These are phyloP conservation scores for Hypomecis punctinalis DNA, from an alignment of 2,888 invertebrate genomes.

Conservation along the genomic window DNA sequence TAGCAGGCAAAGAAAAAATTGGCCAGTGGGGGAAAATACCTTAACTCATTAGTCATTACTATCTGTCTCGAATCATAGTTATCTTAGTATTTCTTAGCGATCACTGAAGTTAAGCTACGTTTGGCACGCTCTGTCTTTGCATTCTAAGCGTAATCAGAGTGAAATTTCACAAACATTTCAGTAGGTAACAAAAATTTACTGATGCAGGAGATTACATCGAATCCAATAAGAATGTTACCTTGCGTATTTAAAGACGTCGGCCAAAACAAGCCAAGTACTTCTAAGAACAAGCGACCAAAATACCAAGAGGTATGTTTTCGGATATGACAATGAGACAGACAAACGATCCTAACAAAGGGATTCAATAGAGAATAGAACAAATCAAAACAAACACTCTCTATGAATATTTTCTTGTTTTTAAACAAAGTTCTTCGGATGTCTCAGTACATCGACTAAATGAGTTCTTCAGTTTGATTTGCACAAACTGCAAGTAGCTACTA, in stretches of 20 bases:
- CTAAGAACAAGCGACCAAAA: conserved; percentile 57
- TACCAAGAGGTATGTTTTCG: conserved; percentile 72
- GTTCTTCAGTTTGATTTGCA: neutral
- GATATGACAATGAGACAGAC: conserved; percentile 69
- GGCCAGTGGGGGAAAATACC: no score
- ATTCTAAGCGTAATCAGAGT: no score
- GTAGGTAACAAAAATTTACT: no score
- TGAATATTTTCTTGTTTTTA: conserved; percentile 65
- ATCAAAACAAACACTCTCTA: conserved; percentile 74
- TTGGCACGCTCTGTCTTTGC: no score
- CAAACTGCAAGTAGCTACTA: neutral
- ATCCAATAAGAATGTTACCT: conserved; percentile 30
- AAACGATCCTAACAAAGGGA: conserved; percentile 76
- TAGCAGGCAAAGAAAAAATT: no score
- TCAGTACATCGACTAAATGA: conserved; percentile 3
- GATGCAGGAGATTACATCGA: neutral
- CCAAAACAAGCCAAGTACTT: conserved; percentile 54
- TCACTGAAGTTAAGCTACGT: no score
- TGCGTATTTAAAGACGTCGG: conserved; percentile 23
- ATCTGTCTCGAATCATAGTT: no score
- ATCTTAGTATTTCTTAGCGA: no score
- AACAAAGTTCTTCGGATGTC: conserved; percentile 53
- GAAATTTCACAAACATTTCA: no score
- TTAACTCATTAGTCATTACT: no score
- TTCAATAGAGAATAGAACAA: conserved; percentile 77